These are phyloP conservation scores for Lepidurus packardi DNA, from an alignment of 1,140 invertebrate species.

Conservation along the genomic window DNA sequence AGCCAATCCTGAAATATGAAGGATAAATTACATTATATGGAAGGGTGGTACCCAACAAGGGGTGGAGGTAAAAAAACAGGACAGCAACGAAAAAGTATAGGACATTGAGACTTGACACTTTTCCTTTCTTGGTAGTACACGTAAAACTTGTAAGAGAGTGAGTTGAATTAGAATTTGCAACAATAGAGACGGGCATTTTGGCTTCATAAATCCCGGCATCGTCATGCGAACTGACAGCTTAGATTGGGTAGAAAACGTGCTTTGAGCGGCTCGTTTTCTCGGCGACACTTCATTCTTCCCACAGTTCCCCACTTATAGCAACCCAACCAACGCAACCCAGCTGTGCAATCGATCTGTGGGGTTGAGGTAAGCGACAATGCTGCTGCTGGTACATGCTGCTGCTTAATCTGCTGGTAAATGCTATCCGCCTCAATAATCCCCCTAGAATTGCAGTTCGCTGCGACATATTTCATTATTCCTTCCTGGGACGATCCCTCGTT, in stretches of 20 bases:
- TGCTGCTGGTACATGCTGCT: not conserved
- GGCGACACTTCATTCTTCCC: constrained; percentile 1
- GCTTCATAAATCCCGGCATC: constrained; percentile 17
- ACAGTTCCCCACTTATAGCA: not conserved
- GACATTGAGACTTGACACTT: not conserved
- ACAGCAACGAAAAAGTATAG: not conserved
- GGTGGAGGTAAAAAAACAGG: not conserved
- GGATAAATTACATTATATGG: too few relatives aligned
- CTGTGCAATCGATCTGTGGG: not conserved
- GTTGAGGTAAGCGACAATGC: constrained; percentile 1
- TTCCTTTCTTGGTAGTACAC: not conserved
- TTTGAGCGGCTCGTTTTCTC: not conserved
- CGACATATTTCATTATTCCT: constrained; percentile 9
- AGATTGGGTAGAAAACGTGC: constrained; percentile 21
- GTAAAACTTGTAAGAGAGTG: not conserved
- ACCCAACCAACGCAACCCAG: constrained; percentile 20
- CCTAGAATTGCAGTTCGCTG: not conserved
- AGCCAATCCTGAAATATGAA: too few relatives aligned
- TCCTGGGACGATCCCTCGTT: too few relatives aligned
- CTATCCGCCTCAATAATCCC: not conserved
- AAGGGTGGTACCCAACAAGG: too few relatives aligned
- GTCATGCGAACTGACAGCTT: constrained; percentile 4
- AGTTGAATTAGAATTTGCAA: not conserved
- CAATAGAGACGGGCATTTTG: not conserved
- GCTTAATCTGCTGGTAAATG: not conserved